Conservation (phyloP, 1,140 invertebrate species). For the Tetramorium simillimum region DNA sequence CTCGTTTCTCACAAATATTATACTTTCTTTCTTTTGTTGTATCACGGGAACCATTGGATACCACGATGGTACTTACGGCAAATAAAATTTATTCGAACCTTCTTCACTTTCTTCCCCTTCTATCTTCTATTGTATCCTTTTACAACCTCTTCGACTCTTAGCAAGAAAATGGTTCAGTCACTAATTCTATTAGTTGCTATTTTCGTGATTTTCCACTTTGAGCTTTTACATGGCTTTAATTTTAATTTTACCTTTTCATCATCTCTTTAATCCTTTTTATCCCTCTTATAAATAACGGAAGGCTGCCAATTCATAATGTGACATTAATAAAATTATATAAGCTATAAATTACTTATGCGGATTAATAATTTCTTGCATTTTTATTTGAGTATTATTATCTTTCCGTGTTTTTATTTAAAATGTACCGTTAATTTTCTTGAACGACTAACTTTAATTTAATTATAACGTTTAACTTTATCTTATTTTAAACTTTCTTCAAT, state of each 20-base stretch:
- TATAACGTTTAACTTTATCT: not conserved
- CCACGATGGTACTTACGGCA: not conserved
- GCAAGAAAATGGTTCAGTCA: slow-evolving; percentile 30
- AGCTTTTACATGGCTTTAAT: slow-evolving; percentile 6
- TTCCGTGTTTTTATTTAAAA: not conserved
- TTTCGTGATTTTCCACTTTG: slow-evolving; percentile 30
- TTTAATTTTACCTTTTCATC: slow-evolving; percentile 37
- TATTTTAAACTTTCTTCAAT: not conserved
- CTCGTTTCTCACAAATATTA: no score
- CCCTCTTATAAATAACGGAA: not conserved
- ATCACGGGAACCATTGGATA: no score
- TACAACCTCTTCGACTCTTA: not conserved
- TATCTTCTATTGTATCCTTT: not conserved
- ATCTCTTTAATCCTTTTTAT: not conserved
- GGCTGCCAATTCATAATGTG: not conserved
- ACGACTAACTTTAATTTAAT: not conserved
- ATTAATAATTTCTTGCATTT: not conserved
- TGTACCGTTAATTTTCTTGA: not conserved
- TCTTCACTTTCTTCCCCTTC: not conserved
- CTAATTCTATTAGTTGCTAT: slow-evolving; percentile 57
- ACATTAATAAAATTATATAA: slow-evolving; percentile 24
- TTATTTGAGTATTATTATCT: not conserved
- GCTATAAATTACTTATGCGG: not conserved
- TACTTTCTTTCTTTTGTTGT: not conserved
- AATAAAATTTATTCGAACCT: slow-evolving; percentile 44